Evolutionary conservation across 2,113 vertebrate species (phyloP), one percentile per base, ranked within the genome.

Genomic region (Trematomus loennbergii): DNA sequence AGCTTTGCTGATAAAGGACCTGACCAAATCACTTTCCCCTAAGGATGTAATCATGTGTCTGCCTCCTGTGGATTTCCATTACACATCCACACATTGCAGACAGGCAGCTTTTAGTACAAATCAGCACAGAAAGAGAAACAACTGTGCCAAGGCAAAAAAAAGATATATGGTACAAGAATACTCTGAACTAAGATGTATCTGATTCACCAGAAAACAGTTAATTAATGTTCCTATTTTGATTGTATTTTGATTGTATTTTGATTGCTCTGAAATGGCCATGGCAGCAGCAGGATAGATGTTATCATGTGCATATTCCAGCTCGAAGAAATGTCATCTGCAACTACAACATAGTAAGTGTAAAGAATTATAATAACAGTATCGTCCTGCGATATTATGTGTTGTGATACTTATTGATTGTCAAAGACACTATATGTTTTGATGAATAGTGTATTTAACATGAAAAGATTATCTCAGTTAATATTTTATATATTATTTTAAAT

Each of bases 31-130:
- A 40, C 74, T 81, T 67, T 72, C 50, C 80, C 88, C 81, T 85
- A 2, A 79, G 84, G 88, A 70, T 65, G 59, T 72, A 85, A 81
- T 88, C 83, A 81, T 60, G 61, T 79, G 84, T 81, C 78, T 71
- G 73, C 62, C 84, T 88, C 2, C 0, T 72, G 72, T 60, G 70
- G 65, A 54, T 87, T 81, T 78, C 52, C 65, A 88, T 87, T 81
- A 81, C 70, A 20, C 52, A 80, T 46, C 36, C 54, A 63, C 66
- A 79, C 48, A 68, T 17, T 78, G 55, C 62, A 81, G 54, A 69
- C 9, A 36, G 55, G 40, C 67, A 58, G 75, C 52, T 33, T 40
- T 82, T 58, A 61, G 52, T 50, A 52, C 5, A 0, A 45, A 33
- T 75, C 15, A 58, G 57, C 49, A 78, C 55, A 78, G 54, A 86